Evolutionary conservation across 2,888 invertebrate species (phyloP).

Genomic region (Scotopteryx bipunctaria): DNA sequence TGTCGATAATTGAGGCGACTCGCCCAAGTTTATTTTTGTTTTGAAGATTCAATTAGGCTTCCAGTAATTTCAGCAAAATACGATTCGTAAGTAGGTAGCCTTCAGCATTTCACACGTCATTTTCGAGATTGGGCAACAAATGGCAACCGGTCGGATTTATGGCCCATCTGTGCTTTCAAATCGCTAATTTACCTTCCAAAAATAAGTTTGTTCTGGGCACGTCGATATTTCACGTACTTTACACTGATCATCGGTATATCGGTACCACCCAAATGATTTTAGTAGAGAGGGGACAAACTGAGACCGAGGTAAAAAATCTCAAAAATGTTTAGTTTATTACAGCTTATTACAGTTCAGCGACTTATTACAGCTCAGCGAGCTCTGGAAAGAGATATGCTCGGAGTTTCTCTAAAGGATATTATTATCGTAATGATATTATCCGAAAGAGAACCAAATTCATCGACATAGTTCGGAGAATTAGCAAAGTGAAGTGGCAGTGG

Average conservation of each 20-base stretch:
- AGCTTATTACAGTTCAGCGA: too few relatives aligned
- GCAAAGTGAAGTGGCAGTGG: too few relatives aligned
- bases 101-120: constrained; percentile 17
- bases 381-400: too few relatives aligned
- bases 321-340: too few relatives aligned
- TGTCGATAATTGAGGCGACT: neutral
- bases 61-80: constrained; percentile 20
- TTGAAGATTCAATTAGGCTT: constrained; percentile 12
- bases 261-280: constrained; percentile 25
- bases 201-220: constrained; percentile 53
- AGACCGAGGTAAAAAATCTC: neutral
- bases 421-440: too few relatives aligned
- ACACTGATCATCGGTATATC: constrained; percentile 50
- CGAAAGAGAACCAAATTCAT: too few relatives aligned
- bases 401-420: too few relatives aligned
- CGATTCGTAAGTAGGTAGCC: constrained; percentile 2
- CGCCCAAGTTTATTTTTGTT: constrained; percentile 16
- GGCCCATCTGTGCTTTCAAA: constrained; percentile 37
- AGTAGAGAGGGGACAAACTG: constrained; percentile 16
- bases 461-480: too few relatives aligned
- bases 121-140: constrained; percentile 7
- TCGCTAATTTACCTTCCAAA: constrained; percentile 53
- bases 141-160: constrained; percentile 31
- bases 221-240: constrained; percentile 72
- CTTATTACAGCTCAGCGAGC: too few relatives aligned